Base-by-base conservation (phyloP, 35 echinoderm and acorn worm species). In the Patiria miniata region DNA sequence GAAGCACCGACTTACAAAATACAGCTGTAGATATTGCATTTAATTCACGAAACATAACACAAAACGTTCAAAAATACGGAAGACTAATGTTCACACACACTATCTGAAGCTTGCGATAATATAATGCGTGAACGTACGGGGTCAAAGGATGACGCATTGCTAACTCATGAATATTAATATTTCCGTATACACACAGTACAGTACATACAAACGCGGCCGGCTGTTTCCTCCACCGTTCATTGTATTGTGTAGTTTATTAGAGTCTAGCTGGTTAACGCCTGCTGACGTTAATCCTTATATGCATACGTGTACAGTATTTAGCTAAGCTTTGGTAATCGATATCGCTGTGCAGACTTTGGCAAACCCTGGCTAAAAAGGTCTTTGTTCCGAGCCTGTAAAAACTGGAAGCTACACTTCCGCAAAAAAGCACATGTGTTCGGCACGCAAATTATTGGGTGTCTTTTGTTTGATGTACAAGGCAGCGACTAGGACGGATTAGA, bases 381-480 rank as follows among this genome's bases (percentile, higher is more conserved):
- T 69, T 69, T 69, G 65, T 73, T 73, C 65, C 26, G 34, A 73
- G 29, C 9, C 65, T 34, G 26, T 26, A 34, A 73, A 73, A 47
- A 47, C 42, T 73, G 65, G 65, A 73, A 73, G 65, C 65, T 36
- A 9, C 30, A 73, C 65, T 73, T 73, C 65, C 65, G 65, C 65
- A 73, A 47, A 73, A 32, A n/a, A n/a, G n/a, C n/a, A 8, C 65
- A 73, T 34, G 65, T 73, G 34, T 23, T 23, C 14, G 65, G 65
- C 26, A 73, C 65, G 29, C 21, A 30, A 14, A 30, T 26, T 30
- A 28, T 28, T 73, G 26, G 65, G 10, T 73, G 26, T 73, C 65
- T 73, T 26, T 73, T 73, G 65, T 73, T 73, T 73, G 34, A 23
- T 0, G 65, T 34, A 30, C 26, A 73, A 73, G 65, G 2, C 12